Percentiles rank a stretch among this genome's conserved stretches.
phyloP scores from a whole-genome alignment of 2,113 vertebrate species.

The Sinocyclocheilus maitianheensis region DNA sequence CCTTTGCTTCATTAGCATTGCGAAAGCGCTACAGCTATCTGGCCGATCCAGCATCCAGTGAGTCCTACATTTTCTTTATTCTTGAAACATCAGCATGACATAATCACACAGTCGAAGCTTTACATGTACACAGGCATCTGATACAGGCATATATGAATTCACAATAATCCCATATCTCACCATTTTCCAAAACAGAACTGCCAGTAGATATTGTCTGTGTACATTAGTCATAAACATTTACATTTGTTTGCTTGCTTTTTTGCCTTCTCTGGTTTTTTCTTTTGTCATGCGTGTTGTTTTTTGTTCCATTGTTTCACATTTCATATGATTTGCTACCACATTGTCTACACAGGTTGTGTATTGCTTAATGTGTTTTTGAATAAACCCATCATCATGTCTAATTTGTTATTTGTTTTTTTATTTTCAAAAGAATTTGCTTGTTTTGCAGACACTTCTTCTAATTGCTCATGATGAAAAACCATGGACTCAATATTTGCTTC shows the following conservation, averaged over 20 bases:
- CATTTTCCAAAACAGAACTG: constrained; percentile 12
- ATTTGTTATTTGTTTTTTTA: not conserved
- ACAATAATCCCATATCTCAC: constrained; percentile 9
- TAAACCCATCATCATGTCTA: not conserved
- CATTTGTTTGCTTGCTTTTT: constrained; percentile 21
- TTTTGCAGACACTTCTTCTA: not conserved
- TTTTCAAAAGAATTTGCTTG: not conserved
- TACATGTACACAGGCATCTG: constrained; percentile 58
- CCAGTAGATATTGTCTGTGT: constrained; percentile 34
- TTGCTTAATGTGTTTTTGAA: not conserved
- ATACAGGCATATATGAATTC: constrained; percentile 6
- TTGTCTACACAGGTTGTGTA: not conserved
- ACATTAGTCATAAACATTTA: not conserved
- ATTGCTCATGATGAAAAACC: not conserved
- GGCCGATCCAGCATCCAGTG: constrained; percentile 98
- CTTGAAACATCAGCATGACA: constrained; percentile 19
- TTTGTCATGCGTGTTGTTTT: not conserved
- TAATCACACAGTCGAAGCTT: constrained; percentile 5
- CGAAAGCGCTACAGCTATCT: constrained; percentile 99
- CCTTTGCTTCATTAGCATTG: constrained; percentile 98
- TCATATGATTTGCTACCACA: constrained; percentile 21
- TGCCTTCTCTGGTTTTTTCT: not conserved
- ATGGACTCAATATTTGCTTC: not conserved
- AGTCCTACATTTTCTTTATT: constrained; percentile 75
- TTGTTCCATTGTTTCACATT: constrained; percentile 1